Conservation (phyloP, 1,140 invertebrate genomes). For the Sipha flava region DNA sequence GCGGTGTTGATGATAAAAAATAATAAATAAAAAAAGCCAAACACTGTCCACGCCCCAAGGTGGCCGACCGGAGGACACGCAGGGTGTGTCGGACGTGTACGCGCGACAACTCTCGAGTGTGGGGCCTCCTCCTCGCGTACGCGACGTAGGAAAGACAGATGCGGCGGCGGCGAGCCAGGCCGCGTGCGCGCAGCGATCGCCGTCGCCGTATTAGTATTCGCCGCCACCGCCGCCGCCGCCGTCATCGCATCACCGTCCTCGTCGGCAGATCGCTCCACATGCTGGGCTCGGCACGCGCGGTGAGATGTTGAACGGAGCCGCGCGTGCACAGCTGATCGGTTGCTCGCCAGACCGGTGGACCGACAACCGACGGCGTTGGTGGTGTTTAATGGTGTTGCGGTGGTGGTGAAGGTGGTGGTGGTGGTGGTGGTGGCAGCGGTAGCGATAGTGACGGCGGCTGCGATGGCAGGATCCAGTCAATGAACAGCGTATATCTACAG, state of each 20-base stretch:
- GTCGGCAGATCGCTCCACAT: slow-evolving; percentile 23
- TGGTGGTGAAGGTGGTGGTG: no score
- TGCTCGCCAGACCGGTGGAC: neutral
- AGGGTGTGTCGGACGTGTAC: slow-evolving; percentile 31
- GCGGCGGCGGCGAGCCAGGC: neutral
- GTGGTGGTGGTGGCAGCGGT: neutral
- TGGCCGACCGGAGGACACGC: slow-evolving; percentile 12
- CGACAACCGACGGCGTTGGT: neutral
- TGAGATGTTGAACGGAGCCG: slow-evolving; percentile 18
- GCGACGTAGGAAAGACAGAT: slow-evolving; percentile 6
- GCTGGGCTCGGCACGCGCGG: neutral
- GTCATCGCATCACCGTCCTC: neutral
- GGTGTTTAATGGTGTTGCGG: no score
- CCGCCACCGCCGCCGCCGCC: neutral
- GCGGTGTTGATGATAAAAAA: neutral
- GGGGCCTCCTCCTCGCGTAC: slow-evolving; percentile 3
- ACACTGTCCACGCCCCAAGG: slow-evolving; percentile 29
- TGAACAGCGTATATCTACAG: slow-evolving; percentile 28
- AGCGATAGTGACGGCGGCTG: neutral
- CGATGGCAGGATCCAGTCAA: slow-evolving; percentile 22
- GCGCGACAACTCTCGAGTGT: slow-evolving; percentile 30
- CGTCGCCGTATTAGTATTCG: neutral
- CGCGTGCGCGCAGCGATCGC: slow-evolving; percentile 5
- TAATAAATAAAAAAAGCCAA: neutral
- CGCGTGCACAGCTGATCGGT: neutral